A percentile compares a stretch with the other conserved stretches of the same genome.
These are phyloP conservation scores for Hydrolagus affinis DNA, from an alignment of 2,113 vertebrate species.

Conservation along the genomic window DNA sequence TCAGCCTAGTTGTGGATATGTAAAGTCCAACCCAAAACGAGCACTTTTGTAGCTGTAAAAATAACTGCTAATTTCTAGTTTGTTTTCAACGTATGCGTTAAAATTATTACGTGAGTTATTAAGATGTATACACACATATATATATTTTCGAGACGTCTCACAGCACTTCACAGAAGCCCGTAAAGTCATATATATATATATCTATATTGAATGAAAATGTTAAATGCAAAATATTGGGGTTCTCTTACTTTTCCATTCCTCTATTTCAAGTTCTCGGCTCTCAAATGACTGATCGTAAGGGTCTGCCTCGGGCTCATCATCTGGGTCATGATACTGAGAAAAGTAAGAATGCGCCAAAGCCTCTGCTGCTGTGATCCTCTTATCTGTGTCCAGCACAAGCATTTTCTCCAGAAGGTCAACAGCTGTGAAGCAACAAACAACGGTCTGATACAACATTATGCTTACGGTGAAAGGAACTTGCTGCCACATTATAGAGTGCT, in stretches of 20 bases:
- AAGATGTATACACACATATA: too few species aligned
- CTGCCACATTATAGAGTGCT: rapidly evolving
- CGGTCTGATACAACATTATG: not conserved
- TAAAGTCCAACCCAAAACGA: too few species aligned
- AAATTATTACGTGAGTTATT: too few species aligned
- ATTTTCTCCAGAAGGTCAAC: slow-evolving; percentile 96
- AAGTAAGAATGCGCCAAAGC: slow-evolving; percentile 87
- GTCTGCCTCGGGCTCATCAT: slow-evolving; percentile 88
- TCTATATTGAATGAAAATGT: too few species aligned
- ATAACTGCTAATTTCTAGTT: too few species aligned
- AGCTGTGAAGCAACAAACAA: slow-evolving; percentile 51
- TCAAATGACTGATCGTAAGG: slow-evolving; percentile 97
- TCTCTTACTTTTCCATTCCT: slow-evolving; percentile 92
- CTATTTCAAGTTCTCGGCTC: slow-evolving; percentile 88
- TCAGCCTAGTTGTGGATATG: too few species aligned
- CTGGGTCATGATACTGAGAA: slow-evolving; percentile 89
- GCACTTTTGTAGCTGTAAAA: too few species aligned
- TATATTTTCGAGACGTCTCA: too few species aligned
- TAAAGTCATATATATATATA: too few species aligned
- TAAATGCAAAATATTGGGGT: not conserved
- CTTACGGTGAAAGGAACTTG: not conserved
- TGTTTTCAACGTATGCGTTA: too few species aligned
- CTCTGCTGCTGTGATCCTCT: slow-evolving; percentile 84
- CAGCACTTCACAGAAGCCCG: too few species aligned
- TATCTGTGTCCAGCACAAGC: slow-evolving; percentile 94